These are phyloP conservation scores for Reticulitermes lucifugus DNA, from an alignment of 2,888 invertebrate genomes.

Conservation along the genomic window DNA sequence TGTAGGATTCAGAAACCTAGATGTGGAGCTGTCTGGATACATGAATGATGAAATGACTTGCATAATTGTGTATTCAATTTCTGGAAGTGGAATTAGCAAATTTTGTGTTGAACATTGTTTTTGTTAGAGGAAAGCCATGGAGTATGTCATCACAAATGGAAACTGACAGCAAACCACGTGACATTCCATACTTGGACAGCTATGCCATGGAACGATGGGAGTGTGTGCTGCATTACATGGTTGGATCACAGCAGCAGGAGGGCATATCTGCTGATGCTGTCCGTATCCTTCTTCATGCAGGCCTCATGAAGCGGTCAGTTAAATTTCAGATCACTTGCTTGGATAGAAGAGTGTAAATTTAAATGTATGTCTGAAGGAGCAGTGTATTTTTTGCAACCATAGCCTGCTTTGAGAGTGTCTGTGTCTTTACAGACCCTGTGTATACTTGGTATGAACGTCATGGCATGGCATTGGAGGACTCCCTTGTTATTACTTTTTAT, in stretches of 20 bases:
- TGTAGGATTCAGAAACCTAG: too few species aligned
- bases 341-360: too few species aligned
- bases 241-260: conserved; percentile 88
- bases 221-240: conserved; percentile 96
- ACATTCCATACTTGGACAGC: conserved; percentile 87
- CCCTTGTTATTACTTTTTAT: too few species aligned
- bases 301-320: conserved; percentile 85
- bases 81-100: too few species aligned
- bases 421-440: too few species aligned
- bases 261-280: conserved; percentile 96
- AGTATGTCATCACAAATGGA: conserved; percentile 86
- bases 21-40: background rate
- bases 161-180: conserved; percentile 88
- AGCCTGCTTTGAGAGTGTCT: too few species aligned
- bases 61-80: background rate
- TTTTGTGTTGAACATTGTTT: conserved; percentile 42
- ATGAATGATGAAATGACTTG: background rate
- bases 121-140: conserved; percentile 87
- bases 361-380: too few species aligned
- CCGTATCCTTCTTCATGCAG: conserved; percentile 89
- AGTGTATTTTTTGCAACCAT: too few species aligned
- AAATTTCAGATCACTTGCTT: too few species aligned
- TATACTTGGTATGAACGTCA: too few species aligned
- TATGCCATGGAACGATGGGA: conserved; percentile 97
- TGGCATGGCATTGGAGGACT: too few species aligned